phyloP scores from a whole-genome alignment of 2,888 invertebrate genomes.

The Thumatha senex region DNA sequence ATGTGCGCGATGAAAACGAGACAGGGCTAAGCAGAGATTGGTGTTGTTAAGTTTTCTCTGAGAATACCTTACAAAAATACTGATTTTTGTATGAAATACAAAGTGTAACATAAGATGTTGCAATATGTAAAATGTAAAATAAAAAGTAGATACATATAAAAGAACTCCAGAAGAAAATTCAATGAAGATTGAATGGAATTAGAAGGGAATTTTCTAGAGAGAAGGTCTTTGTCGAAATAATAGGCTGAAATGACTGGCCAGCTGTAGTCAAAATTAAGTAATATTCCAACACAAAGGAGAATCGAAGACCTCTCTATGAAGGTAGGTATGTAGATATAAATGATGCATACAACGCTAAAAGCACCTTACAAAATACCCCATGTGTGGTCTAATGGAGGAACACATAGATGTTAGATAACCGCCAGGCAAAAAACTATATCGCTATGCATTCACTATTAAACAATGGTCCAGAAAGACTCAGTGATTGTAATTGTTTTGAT shows the following conservation, averaged over 20 bases:
- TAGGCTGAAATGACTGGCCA: no score
- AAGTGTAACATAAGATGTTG: no score
- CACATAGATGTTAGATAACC: slow-evolving; percentile 27
- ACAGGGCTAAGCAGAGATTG: no score
- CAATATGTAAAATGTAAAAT: no score
- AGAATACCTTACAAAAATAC: no score
- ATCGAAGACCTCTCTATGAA: not conserved
- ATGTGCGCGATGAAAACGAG: no score
- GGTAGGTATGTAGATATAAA: not conserved
- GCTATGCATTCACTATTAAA: slow-evolving; percentile 21
- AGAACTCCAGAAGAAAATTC: no score
- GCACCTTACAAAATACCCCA: not conserved
- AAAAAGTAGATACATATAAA: no score
- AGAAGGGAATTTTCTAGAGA: not conserved
- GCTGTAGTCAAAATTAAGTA: not conserved
- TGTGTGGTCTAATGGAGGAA: slow-evolving; percentile 30
- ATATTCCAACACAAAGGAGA: not conserved
- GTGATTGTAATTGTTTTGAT: slow-evolving; percentile 64
- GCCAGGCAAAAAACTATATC: slow-evolving; percentile 18
- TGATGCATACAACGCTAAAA: not conserved
- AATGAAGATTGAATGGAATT: not conserved
- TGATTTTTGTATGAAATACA: no score
- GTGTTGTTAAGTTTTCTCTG: no score
- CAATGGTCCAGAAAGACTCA: slow-evolving; percentile 36
- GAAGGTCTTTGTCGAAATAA: not conserved